phyloP scores from a whole-genome alignment of 2,888 invertebrate species.

The Trichacis sp. region DNA sequence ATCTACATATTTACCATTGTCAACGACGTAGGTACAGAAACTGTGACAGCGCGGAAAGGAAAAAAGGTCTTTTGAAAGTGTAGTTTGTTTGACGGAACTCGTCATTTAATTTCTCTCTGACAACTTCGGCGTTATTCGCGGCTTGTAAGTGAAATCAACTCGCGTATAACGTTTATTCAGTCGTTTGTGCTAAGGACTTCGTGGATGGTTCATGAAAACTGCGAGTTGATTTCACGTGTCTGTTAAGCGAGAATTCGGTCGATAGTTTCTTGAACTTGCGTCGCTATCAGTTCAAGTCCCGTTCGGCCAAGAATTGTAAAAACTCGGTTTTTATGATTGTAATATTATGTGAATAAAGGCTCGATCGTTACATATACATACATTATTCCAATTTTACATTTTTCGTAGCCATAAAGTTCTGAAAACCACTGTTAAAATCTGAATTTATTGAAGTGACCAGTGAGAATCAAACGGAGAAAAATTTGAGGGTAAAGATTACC shows the following conservation, averaged over 20 bases:
- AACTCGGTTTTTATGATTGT: background rate
- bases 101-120: background rate
- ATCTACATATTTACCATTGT: conserved; percentile 1
- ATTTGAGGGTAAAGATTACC: too few relatives aligned
- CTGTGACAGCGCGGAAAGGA: too few relatives aligned
- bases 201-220: too few relatives aligned
- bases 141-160: background rate
- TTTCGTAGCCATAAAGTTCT: too few relatives aligned
- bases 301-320: background rate
- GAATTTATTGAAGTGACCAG: too few relatives aligned
- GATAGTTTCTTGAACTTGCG: background rate
- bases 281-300: background rate
- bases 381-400: too few relatives aligned
- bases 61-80: background rate
- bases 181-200: too few relatives aligned
- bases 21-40: background rate
- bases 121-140: too few relatives aligned
- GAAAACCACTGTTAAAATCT: too few relatives aligned
- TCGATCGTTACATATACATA: too few relatives aligned
- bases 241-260: background rate
- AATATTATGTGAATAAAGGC: conserved; percentile 1
- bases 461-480: too few relatives aligned
- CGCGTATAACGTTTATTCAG: background rate
- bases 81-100: background rate
- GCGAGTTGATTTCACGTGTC: too few relatives aligned